Evolutionary conservation across 2,888 invertebrate species (phyloP), one percentile per base, ranked within the genome.

Genomic region (Hololepta plana): DNA sequence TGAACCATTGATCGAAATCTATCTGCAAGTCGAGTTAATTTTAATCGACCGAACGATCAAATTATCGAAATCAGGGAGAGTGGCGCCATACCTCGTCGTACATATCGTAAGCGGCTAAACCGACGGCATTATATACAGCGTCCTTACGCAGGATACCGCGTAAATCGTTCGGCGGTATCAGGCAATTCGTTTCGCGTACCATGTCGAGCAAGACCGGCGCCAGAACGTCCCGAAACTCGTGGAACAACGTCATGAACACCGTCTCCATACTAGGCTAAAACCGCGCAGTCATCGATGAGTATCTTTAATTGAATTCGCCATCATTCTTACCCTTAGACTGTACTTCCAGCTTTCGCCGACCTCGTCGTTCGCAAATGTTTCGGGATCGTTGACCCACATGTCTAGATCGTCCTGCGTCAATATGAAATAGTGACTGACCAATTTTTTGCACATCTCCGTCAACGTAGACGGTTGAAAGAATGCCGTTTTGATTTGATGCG

Each of bases 311-410:
- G n/a, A n/a, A n/a, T n/a, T n/a, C n/a, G n/a, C n/a, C 30, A 26
- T 26, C 19, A 12, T 12, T 56, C 63, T 58, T 53, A 82, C 82
- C 64, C 82, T 67, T 33, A 90, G 60, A 43, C 77, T 84, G 48
- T 87, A 93, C 47, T 87, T 90, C 82, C 87, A 90, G n/a, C 80
- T 76, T 49, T 91, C 90, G 1, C 87, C 87, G 7, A 74, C 71
- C 50, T 88, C 87, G 43, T 85, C 85, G 20, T 74, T 73, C 45
- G 82, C 80, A 51, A 84, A 91, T 37, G 73, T 74, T 57, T 93
- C 93, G 0, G 91, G 88, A 53, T 90, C 85, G 1, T 72, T 67
- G 44, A 84, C 80, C 93, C 91, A 93, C 29, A 73, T 58, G 25
- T 77, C 74, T 27, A 93, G 57, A 51, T 93, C 91, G 22, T 79